Base-by-base conservation (phyloP, 2,888 invertebrate species). In the Netelia virgata region DNA sequence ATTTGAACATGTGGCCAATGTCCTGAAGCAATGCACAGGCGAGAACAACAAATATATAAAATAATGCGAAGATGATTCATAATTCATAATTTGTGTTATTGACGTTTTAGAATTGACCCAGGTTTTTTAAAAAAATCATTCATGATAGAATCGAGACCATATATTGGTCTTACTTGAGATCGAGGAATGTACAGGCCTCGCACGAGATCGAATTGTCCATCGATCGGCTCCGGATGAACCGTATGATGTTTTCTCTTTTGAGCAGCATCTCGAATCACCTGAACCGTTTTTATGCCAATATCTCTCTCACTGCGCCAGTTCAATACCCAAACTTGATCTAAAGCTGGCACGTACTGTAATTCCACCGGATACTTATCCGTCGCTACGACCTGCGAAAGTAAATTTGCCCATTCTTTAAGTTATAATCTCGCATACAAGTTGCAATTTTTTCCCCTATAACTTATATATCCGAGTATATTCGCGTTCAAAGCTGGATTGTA, bases 261-360 rank as follows among this genome's bases (percentile, higher is more conserved):
- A 18, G 96, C 95, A 41, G 96, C 97, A 91, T 96, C 96, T 64
- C 96, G 93, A 87, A 97, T 96, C n/a, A 97, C 95, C 91, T 96
- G 95, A 69, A 96, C 95, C 1, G 96, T 96, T 92, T 96, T 96
- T 78, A 95, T 94, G 1, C 96, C 96, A 64, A 94, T 94, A 88
- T 95, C 94, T 86, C 94, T 94, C 61, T 94, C 93, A 68, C 94
- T 94, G 64, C 96, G 94, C 96, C 96, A 96, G 91, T 96, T 96
- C 75, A 96, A 92, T 18, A 97, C 95, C 97, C 97, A 97, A 1
- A 97, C 96, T 92, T 97, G 96, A 92, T 97, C 97, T 87, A 96
- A 93, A 89, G 96, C 95, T 14, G 95, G 95, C 1, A 97, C 95
- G 92, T 97, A 96, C 90, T 95, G 95, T 63, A 97, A 93, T 86